phyloP scores from a whole-genome alignment of 2,888 invertebrate species.

The Sminthurinus aureus region DNA sequence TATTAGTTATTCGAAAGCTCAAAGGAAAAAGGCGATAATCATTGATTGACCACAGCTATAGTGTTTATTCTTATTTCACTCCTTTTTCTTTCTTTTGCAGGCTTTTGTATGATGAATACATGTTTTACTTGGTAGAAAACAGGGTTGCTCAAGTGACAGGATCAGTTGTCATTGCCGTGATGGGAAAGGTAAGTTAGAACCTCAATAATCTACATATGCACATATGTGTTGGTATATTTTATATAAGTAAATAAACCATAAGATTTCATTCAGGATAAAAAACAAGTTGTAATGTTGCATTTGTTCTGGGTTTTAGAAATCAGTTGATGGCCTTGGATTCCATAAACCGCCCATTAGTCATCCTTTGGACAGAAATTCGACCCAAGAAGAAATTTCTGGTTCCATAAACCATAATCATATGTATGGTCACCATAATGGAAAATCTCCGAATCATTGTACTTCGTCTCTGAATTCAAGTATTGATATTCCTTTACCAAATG shows the following conservation, averaged over 20 bases:
- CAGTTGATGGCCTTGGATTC: conserved; percentile 13
- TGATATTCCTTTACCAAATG: conserved; percentile 18
- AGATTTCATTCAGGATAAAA: neutral
- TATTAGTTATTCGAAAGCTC: no score
- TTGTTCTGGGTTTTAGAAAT: neutral
- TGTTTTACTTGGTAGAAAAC: conserved; percentile 98
- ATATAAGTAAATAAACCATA: neutral
- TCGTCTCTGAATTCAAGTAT: neutral
- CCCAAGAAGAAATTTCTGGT: neutral
- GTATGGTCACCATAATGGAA: neutral
- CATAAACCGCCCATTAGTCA: conserved; percentile 12
- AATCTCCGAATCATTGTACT: neutral
- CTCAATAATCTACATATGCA: no score
- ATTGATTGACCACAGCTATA: no score
- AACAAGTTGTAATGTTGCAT: neutral
- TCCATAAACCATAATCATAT: neutral
- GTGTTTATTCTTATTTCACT: no score
- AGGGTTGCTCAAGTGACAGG: conserved; percentile 90
- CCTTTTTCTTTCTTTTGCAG: conserved; percentile 62
- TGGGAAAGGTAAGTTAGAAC: conserved; percentile 70
- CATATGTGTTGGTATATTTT: neutral
- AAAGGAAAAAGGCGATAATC: no score
- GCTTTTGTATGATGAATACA: conserved; percentile 97
- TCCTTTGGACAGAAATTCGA: neutral
- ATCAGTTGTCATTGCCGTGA: conserved; percentile 94